Evolutionary conservation across 2,888 invertebrate species (phyloP).

Genomic region (Drosophila yooni): DNA sequence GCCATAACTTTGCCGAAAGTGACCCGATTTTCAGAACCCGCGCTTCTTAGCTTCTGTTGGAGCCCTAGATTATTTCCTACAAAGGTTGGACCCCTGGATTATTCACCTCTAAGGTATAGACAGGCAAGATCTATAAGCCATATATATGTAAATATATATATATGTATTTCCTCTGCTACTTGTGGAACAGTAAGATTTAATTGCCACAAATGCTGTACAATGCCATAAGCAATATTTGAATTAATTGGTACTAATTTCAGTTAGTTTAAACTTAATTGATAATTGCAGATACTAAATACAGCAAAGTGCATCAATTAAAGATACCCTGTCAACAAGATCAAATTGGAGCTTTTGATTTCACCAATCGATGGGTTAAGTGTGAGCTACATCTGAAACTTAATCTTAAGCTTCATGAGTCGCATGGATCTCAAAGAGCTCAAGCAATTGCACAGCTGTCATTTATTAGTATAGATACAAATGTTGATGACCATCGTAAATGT

Average conservation of each 20-base stretch:
- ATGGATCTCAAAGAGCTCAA: neutral
- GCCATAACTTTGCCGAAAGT: no score
- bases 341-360: neutral
- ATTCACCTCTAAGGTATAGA: no score
- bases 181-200: neutral
- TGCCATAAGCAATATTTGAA: neutral
- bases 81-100: no score
- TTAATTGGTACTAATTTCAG: neutral
- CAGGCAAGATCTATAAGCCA: no score
- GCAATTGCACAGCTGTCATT: neutral
- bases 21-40: no score
- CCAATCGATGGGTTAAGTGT: neutral
- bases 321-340: neutral
- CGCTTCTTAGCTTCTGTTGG: no score
- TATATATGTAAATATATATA: no score
- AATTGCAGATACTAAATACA: neutral
- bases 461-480: neutral
- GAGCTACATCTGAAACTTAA: neutral
- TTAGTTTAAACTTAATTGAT: neutral
- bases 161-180: neutral
- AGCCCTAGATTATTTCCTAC: no score
- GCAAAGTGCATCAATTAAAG: neutral
- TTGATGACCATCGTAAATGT: neutral
- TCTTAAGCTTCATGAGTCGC: neutral
- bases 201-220: neutral